Conservation (phyloP, 2,113 vertebrate genomes). For the Theristicus caerulescens region DNA sequence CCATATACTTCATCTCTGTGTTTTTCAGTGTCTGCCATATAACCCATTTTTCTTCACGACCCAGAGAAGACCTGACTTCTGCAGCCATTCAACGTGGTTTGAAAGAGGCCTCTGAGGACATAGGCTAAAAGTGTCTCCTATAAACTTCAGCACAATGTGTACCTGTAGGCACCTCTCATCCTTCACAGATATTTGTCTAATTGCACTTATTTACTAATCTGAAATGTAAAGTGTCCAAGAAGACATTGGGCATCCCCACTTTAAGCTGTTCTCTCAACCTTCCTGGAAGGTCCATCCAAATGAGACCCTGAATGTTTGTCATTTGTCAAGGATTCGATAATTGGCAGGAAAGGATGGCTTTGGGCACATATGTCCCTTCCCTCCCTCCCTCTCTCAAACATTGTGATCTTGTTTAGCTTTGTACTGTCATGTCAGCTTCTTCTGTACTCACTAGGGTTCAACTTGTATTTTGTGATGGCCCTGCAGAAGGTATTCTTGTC, state of each 20-base stretch:
- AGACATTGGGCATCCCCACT: not conserved
- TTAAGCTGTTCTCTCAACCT: not conserved
- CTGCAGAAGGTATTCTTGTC: not conserved
- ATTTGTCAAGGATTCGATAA: conserved; percentile 12
- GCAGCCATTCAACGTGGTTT: not conserved
- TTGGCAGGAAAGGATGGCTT: conserved; percentile 11
- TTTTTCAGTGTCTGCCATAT: not conserved
- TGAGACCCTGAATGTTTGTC: not conserved
- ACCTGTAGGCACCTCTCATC: not conserved
- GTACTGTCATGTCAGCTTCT: not conserved
- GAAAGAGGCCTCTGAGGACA: not conserved
- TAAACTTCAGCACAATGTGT: not conserved
- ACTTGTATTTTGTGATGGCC: not conserved
- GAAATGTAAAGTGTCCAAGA: not conserved
- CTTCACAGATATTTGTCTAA: not conserved
- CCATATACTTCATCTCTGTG: not conserved
- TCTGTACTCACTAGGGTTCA: not conserved
- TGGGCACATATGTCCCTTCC: not conserved
- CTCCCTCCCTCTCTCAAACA: not conserved
- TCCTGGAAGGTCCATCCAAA: not conserved
- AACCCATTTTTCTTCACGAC: not conserved
- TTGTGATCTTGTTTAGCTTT: not conserved
- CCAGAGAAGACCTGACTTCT: not conserved
- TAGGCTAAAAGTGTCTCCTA: not conserved
- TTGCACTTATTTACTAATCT: conserved; percentile 4